Percentiles rank a stretch among this genome's conserved stretches.
phyloP scores from a whole-genome alignment of 64 coral and sea anemone species.

The Astreopora myriophthalma region DNA sequence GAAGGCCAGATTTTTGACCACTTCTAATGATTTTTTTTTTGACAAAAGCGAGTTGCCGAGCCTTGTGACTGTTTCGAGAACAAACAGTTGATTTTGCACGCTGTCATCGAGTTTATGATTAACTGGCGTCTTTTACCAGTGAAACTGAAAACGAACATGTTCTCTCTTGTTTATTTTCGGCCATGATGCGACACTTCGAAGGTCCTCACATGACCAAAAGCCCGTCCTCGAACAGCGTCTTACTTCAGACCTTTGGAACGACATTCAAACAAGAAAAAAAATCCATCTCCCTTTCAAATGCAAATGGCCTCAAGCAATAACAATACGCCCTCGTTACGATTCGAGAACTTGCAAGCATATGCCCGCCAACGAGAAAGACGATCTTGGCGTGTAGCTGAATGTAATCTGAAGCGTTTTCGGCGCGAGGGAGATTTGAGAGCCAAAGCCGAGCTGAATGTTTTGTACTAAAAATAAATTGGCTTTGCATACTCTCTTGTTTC shows the following conservation, averaged over 20 bases:
- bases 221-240: neutral
- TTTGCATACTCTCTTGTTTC: no score
- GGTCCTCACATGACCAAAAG: constrained; percentile 9
- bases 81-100: neutral
- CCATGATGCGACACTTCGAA: constrained; percentile 7
- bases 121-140: no score
- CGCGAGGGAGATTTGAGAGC: no score
- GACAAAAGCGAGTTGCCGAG: neutral
- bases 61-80: neutral
- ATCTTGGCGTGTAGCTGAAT: no score
- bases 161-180: neutral
- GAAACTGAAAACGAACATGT: neutral
- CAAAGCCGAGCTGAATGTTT: no score
- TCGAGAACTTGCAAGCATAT: neutral
- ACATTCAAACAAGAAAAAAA: neutral
- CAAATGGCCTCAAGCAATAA: neutral
- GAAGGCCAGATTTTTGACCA: neutral
- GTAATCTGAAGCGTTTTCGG: no score
- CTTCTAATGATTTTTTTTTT: neutral
- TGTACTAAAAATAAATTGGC: no score
- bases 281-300: neutral
- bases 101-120: neutral
- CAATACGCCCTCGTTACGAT: neutral
- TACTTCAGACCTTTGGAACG: neutral
- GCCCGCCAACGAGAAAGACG: neutral